phyloP scores from a whole-genome alignment of 2,113 vertebrate genomes.

The Blennius ocellaris region DNA sequence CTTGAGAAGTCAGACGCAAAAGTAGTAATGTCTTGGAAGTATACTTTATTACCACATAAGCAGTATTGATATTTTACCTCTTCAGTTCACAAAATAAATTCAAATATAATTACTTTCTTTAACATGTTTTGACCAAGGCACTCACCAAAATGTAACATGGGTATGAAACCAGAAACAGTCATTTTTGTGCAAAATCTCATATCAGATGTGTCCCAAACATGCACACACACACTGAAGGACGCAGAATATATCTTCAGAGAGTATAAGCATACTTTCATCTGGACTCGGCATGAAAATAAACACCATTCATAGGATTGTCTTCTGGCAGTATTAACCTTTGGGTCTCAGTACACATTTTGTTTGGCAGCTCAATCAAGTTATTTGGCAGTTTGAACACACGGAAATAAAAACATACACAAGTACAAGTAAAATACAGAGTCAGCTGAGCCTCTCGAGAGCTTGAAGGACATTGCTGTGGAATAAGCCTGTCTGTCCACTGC shows the following conservation, averaged over 20 bases:
- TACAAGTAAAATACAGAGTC: conserved; percentile 46
- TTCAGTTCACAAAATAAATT: conserved; percentile 54
- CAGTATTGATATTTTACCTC: conserved; percentile 46
- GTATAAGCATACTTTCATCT: conserved; percentile 35
- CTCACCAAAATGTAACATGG: conserved; percentile 64
- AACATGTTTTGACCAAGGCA: conserved; percentile 75
- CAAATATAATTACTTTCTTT: conserved; percentile 58
- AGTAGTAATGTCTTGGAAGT: conserved; percentile 21
- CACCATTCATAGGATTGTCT: conserved; percentile 45
- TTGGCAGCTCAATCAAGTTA: conserved; percentile 38
- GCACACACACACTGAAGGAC: conserved; percentile 48
- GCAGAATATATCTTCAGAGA: conserved; percentile 47
- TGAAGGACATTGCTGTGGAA: conserved; percentile 81
- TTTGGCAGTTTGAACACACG: conserved; percentile 61
- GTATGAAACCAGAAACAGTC: conserved; percentile 63
- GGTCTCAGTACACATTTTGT: conserved; percentile 17
- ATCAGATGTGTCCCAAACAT: conserved; percentile 63
- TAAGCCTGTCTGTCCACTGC: conserved; percentile 80
- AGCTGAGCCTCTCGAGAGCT: conserved; percentile 79
- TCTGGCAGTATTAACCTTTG: conserved; percentile 52
- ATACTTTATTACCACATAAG: conserved; percentile 67
- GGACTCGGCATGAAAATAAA: conserved; percentile 50
- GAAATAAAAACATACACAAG: conserved; percentile 40
- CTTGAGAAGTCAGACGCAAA: conserved; percentile 20
- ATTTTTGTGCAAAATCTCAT: conserved; percentile 66